Base-by-base conservation (phyloP, 2,888 invertebrate species). In the Thymelicus sylvestris region DNA sequence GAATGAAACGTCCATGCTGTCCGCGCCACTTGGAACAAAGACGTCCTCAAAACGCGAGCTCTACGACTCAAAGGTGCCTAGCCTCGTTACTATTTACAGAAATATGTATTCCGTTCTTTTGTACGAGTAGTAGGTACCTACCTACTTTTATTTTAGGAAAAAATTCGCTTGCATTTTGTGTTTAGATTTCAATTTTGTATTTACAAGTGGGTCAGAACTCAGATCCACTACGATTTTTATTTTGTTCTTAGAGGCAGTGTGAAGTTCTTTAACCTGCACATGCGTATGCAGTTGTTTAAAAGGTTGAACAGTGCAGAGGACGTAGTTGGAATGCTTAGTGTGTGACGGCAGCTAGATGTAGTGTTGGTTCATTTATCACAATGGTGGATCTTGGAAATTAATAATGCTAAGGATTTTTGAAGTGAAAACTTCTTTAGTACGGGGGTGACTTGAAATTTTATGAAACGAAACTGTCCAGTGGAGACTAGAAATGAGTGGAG, bases 11-110 rank as follows among this genome's bases (percentile, higher is more conserved):
- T 74, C 75, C 76, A 74, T 73, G 68, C 74, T 75, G 73, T 74
- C 75, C 75, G 69, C 74, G 69, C 64, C 67, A 74, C 67, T 75
- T 69, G 71, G 71, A 75, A 78, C 77, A 78, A 77, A 78, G 77
- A 74, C 74, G 66, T 64, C 65, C 74, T 74, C 75, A 74, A 76
- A 74, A 72, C 73, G 74, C 73, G 71, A 74, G 73, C 72, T 69
- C 68, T 73, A 70, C 67, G 50, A 66, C 74, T 77, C 75, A 74
- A 74, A 75, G 74, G 69, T 72, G 65, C 52, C 52, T 68, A 44
- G 72, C 72, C 72, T 76, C 63, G 75, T 75, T 75, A 75, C 73
- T 73, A 72, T 72, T 77, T 70, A 60, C 65, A 69, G 70, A 65
- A 70, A 65, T 65, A 71, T 71, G 71, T 41, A 66, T 66, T 64